Percentiles rank a stretch among this genome's conserved stretches.
Evolutionary conservation across 2,888 invertebrate species (phyloP).

Genomic region (Julus scandinavius): DNA sequence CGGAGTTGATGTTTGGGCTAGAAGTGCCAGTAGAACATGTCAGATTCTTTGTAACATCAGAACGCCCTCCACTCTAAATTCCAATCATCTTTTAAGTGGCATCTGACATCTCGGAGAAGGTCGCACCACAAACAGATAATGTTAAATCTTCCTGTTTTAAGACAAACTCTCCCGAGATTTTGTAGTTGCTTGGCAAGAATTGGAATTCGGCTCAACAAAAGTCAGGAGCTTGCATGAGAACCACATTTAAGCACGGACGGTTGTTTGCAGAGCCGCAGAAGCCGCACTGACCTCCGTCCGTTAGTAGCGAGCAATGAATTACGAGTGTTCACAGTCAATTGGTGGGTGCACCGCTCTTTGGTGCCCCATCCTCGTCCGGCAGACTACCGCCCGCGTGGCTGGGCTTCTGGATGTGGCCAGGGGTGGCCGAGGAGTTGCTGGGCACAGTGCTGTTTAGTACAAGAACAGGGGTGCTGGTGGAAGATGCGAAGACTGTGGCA

Average conservation of each 20-base stretch:
- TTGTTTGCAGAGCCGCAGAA: slow-evolving; percentile 26
- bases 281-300: background rate
- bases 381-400: slow-evolving; percentile 48
- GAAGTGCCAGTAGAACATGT: background rate
- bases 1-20: no score
- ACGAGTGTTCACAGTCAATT: background rate
- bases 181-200: background rate
- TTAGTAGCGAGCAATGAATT: background rate
- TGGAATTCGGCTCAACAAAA: background rate
- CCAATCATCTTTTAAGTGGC: background rate
- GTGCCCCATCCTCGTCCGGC: background rate
- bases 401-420: slow-evolving; percentile 42
- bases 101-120: background rate
- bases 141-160: background rate
- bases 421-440: background rate
- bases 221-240: background rate
- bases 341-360: background rate
- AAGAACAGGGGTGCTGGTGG: background rate
- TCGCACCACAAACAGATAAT: background rate
- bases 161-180: background rate
- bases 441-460: background rate
- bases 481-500: background rate
- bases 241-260: background rate
- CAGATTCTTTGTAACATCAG: background rate
- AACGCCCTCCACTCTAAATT: background rate